Conservation (phyloP, 2,888 invertebrate genomes). For the Nymphalis urticae region DNA sequence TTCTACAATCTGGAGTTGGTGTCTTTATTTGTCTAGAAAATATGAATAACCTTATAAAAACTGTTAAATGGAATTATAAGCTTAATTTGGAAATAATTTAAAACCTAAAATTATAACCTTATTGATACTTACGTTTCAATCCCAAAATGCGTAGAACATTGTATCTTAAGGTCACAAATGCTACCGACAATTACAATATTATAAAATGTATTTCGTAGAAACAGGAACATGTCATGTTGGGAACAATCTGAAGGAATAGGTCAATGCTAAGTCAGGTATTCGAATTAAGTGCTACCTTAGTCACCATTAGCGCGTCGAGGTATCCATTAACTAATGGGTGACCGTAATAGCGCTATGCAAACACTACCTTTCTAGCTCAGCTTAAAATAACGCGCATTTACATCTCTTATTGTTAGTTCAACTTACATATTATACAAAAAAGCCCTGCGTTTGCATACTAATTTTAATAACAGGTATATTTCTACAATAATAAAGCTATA, state of each 20-base stretch:
- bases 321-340: conserved; percentile 73
- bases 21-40: not conserved
- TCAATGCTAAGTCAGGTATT: conserved; percentile 16
- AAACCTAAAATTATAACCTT: too few relatives aligned
- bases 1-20: too few relatives aligned
- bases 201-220: not conserved
- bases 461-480: not conserved
- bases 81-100: not conserved
- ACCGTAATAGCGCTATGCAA: conserved; percentile 56
- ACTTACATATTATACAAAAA: conserved; percentile 15
- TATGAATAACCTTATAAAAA: not conserved
- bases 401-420: conserved; percentile 13
- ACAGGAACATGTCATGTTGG: not conserved
- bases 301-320: conserved; percentile 41
- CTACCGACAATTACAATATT: too few relatives aligned
- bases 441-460: too few relatives aligned
- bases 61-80: not conserved
- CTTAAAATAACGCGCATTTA: conserved; percentile 19
- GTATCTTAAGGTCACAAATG: too few relatives aligned
- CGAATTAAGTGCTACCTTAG: conserved; percentile 38
- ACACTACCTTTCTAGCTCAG: conserved; percentile 42
- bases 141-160: too few relatives aligned
- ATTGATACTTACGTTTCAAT: too few relatives aligned
- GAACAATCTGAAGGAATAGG: conserved; percentile 7
- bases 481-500: not conserved